phyloP scores from a whole-genome alignment of 1,140 invertebrate genomes.

The Habropoda laboriosa region DNA sequence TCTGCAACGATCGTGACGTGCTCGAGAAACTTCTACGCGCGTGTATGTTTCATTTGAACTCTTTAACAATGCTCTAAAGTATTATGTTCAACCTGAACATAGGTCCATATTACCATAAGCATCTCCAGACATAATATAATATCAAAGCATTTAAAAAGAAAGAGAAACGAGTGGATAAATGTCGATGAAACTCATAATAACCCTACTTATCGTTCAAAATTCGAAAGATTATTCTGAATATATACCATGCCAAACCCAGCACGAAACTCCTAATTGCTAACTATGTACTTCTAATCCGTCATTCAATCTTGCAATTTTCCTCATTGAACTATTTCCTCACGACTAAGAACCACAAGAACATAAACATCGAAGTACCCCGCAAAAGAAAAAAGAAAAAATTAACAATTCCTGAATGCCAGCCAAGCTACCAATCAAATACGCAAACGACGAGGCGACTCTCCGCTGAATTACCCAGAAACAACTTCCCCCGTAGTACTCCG shows the following conservation, averaged over 20 bases:
- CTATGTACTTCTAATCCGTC: constrained; percentile 4
- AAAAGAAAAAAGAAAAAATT: not conserved
- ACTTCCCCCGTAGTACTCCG: not conserved
- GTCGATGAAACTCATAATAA: not conserved
- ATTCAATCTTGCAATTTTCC: constrained; percentile 12
- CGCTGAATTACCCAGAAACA: constrained; percentile 8
- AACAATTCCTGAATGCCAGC: not conserved
- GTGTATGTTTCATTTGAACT: too few relatives aligned
- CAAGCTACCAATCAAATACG: not conserved
- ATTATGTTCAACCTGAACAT: too few relatives aligned
- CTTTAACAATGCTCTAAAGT: too few relatives aligned
- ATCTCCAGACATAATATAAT: too few relatives aligned
- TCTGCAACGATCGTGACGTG: constrained; percentile 1
- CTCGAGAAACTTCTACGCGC: not conserved
- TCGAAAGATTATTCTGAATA: constrained; percentile 31
- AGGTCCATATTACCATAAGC: too few relatives aligned
- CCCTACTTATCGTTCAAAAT: constrained; percentile 9
- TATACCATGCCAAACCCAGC: not conserved
- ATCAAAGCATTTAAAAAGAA: too few relatives aligned
- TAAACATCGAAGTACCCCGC: not conserved
- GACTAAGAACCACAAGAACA: too few relatives aligned
- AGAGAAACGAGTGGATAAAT: not conserved
- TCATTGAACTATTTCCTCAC: too few relatives aligned
- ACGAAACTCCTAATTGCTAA: constrained; percentile 28
- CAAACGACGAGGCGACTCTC: not conserved